A percentile compares a stretch with the other conserved stretches of the same genome.
phyloP scores from a whole-genome alignment of 2,113 vertebrate genomes.

The Otolemur garnettii region DNA sequence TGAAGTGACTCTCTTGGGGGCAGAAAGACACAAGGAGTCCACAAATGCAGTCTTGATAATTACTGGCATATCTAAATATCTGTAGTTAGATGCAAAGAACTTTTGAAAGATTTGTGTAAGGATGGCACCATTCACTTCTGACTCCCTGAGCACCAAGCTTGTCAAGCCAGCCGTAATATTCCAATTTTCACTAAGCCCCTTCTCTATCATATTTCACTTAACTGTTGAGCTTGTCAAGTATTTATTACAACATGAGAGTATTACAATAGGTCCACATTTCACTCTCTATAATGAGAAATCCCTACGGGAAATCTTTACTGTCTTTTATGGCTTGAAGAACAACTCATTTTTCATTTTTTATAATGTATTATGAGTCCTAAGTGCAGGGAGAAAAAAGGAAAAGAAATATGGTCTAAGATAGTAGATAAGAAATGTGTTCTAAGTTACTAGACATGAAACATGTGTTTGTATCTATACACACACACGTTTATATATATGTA shows the following conservation, averaged over 20 bases:
- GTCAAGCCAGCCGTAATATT: background rate
- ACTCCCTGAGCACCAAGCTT: background rate
- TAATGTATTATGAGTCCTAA: slow-evolving; percentile 58
- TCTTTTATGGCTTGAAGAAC: slow-evolving; percentile 54
- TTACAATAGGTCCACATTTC: background rate
- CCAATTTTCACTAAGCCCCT: background rate
- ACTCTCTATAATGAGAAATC: slow-evolving; percentile 58
- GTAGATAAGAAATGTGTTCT: background rate
- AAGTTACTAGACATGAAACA: no score
- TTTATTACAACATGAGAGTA: slow-evolving; percentile 33
- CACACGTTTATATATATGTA: background rate
- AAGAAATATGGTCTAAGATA: background rate
- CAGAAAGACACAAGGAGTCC: background rate
- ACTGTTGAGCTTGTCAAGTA: background rate
- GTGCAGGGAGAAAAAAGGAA: background rate
- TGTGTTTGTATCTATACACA: no score
- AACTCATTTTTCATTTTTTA: slow-evolving; percentile 63
- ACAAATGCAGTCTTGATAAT: slow-evolving; percentile 9
- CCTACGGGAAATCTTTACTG: slow-evolving; percentile 62
- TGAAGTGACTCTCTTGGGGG: background rate
- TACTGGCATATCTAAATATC: background rate
- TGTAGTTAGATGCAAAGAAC: background rate
- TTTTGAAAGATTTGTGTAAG: background rate
- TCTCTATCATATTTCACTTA: slow-evolving; percentile 48
- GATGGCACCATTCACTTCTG: background rate